Conservation (phyloP, 2,888 invertebrate species). For the Tipula helvola region DNA sequence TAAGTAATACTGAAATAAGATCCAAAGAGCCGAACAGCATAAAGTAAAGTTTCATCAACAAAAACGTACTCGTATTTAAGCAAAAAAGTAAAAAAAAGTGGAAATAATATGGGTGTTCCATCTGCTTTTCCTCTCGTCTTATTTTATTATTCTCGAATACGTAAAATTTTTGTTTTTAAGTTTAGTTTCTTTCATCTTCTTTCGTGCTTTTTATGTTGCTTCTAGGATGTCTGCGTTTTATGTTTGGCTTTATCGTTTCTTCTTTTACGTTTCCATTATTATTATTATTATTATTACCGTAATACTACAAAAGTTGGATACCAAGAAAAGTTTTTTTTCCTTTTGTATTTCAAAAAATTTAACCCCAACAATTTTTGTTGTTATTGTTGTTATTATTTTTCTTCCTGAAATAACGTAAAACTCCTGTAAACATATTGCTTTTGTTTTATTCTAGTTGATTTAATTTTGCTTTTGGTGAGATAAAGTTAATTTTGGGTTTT, state of each 20-base stretch:
- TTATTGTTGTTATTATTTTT: neutral
- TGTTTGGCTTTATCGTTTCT: neutral
- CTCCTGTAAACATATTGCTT: neutral
- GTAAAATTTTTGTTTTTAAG: neutral
- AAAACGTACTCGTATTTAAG: no score
- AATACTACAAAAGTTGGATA: neutral
- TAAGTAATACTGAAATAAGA: neutral
- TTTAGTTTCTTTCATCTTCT: neutral
- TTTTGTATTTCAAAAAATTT: neutral
- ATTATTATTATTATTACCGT: neutral
- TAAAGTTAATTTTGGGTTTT: neutral
- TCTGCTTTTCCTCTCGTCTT: neutral
- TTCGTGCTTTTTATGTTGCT: neutral
- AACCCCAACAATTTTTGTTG: neutral
- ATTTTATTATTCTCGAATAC: neutral
- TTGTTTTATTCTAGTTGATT: neutral
- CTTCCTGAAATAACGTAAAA: neutral
- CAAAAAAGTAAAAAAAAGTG: neutral
- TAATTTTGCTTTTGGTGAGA: conserved; percentile 4
- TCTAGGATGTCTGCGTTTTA: neutral
- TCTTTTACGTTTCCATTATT: neutral
- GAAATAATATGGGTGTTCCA: neutral
- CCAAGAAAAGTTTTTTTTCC: neutral
- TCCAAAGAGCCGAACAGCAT: neutral
- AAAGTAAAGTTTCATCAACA: no score